phyloP scores from a whole-genome alignment of 2,113 vertebrate species.

The Perca flavescens region DNA sequence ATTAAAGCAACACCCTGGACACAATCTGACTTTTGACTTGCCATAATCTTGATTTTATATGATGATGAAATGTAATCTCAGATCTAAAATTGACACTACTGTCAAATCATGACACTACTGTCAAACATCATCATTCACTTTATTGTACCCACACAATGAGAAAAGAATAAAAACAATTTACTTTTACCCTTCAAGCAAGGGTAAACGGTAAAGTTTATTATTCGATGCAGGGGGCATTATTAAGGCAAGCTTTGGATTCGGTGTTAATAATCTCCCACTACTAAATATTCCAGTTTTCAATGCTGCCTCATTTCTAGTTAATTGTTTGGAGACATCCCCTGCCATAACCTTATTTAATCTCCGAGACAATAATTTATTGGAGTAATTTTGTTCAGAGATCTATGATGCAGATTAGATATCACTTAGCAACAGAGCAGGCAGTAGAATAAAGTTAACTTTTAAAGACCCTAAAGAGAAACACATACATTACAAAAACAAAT shows the following conservation, averaged over 20 bases:
- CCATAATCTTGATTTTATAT: too few relatives aligned
- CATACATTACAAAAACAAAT: background rate
- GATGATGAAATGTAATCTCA: background rate
- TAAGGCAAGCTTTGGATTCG: slow-evolving; percentile 15
- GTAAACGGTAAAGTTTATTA: slow-evolving; percentile 20
- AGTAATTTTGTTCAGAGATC: slow-evolving; percentile 18
- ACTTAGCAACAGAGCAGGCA: background rate
- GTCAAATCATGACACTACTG: too few relatives aligned
- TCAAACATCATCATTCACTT: background rate
- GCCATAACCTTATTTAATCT: slow-evolving; percentile 33
- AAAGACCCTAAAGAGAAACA: slow-evolving; percentile 10
- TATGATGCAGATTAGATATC: slow-evolving; percentile 9
- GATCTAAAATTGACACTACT: background rate
- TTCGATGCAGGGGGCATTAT: background rate
- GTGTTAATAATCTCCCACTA: slow-evolving; percentile 30
- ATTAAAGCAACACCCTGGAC: background rate
- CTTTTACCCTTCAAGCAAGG: background rate
- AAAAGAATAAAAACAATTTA: background rate
- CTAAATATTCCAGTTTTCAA: slow-evolving; percentile 38
- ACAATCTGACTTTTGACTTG: too few relatives aligned
- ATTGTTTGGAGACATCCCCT: slow-evolving; percentile 56
- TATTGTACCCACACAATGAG: background rate
- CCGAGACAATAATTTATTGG: slow-evolving; percentile 25
- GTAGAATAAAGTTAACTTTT: background rate
- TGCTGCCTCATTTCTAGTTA: slow-evolving; percentile 31